These are phyloP conservation scores for Xiphorhynchus elegans DNA, from an alignment of 2,113 vertebrate genomes.

Conservation along the genomic window DNA sequence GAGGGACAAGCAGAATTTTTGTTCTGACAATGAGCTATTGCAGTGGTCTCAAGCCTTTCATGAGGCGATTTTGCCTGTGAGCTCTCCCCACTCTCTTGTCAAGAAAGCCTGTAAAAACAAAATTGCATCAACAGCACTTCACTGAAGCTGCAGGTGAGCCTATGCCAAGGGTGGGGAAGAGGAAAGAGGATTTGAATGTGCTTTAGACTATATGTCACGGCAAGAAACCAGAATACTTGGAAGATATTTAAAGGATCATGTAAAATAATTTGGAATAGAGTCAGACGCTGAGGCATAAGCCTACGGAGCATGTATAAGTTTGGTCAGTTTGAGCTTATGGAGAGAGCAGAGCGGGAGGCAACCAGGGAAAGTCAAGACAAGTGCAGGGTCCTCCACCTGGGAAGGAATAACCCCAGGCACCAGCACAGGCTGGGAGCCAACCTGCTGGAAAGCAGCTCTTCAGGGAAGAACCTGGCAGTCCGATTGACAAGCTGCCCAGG, in stretches of 20 bases:
- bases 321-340: neutral
- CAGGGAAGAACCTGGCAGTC: accelerated
- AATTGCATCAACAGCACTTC: neutral
- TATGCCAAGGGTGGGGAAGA: neutral
- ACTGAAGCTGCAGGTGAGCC: neutral
- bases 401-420: neutral
- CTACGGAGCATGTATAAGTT: neutral
- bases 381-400: neutral
- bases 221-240: neutral
- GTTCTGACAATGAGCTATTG: neutral
- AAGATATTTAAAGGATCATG: neutral
- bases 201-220: neutral
- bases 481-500: neutral
- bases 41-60: neutral
- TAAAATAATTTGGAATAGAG: neutral
- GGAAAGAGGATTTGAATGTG: neutral
- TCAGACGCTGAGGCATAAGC: neutral
- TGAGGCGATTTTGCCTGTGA: neutral
- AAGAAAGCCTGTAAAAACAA: neutral
- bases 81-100: neutral
- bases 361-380: neutral
- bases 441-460: neutral
- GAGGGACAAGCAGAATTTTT: neutral
- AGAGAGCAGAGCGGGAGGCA: neutral
- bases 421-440: neutral